Conservation (phyloP, 2,113 vertebrate genomes). For the Otus sunia region DNA sequence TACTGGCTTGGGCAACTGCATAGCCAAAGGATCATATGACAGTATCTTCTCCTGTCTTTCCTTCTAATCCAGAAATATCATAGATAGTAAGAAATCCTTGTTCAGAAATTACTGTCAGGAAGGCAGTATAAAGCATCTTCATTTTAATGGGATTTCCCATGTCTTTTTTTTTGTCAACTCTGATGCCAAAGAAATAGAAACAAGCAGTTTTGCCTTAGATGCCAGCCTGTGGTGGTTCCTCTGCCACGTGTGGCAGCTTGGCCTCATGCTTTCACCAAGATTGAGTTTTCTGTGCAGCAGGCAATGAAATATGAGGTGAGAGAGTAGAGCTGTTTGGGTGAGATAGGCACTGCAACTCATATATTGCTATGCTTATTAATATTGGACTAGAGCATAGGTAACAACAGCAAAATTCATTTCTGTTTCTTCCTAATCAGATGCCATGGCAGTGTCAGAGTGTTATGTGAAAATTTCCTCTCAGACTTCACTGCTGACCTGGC, state of each 20-base stretch:
- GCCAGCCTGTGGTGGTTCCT: neutral
- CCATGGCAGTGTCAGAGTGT: neutral
- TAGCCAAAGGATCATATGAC: neutral
- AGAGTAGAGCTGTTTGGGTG: neutral
- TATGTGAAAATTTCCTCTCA: neutral
- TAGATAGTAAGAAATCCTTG: neutral
- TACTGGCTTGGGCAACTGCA: neutral
- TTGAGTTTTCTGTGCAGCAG: neutral
- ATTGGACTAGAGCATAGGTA: neutral
- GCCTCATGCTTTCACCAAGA: neutral
- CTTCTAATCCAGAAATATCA: neutral
- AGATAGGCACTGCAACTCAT: neutral
- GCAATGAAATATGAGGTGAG: neutral
- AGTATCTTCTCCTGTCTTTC: neutral
- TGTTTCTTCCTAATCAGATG: neutral
- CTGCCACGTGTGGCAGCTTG: fast-evolving
- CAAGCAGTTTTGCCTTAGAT: neutral
- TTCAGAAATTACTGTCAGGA: neutral
- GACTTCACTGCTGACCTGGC: neutral
- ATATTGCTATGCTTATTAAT: neutral
- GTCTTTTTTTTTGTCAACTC: neutral
- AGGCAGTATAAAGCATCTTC: neutral
- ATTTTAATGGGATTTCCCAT: neutral
- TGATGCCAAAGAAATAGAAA: neutral
- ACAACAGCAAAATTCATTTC: neutral